phyloP scores from a whole-genome alignment of 2,888 invertebrate species.

The Lasioglossum malachurum region DNA sequence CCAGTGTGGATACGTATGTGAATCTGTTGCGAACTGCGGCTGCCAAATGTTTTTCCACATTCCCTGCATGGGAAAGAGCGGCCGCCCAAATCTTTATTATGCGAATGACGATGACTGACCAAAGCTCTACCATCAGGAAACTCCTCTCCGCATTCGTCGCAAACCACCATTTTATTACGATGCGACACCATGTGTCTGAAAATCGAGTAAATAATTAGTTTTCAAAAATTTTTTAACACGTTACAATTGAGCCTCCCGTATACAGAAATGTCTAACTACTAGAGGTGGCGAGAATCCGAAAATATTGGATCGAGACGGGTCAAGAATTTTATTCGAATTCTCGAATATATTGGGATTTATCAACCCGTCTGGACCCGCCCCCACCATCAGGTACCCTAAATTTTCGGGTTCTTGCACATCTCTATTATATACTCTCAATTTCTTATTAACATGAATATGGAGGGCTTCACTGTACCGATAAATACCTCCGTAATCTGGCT shows the following conservation, averaged over 20 bases:
- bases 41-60: conserved; percentile 95
- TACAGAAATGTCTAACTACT: neutral
- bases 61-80: conserved; percentile 93
- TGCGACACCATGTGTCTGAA: conserved; percentile 89
- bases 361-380: no score
- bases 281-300: neutral
- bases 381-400: no score
- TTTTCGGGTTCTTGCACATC: neutral
- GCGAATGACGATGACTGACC: conserved; percentile 90
- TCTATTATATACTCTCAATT: neutral
- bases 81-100: conserved; percentile 86
- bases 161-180: conserved; percentile 89
- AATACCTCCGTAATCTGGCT: conserved; percentile 86
- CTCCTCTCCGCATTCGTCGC: conserved; percentile 90
- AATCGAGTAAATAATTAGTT: neutral
- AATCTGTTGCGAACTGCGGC: conserved; percentile 94
- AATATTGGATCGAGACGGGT: neutral
- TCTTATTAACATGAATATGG: neutral
- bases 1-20: conserved; percentile 94
- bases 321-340: neutral
- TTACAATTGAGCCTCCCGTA: neutral
- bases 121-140: conserved; percentile 90
- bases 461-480: neutral
- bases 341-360: neutral
- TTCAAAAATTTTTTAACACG: neutral